These are phyloP conservation scores for Sus cebifrons DNA, from an alignment of 2,797 vertebrate genomes.

Conservation along the genomic window DNA sequence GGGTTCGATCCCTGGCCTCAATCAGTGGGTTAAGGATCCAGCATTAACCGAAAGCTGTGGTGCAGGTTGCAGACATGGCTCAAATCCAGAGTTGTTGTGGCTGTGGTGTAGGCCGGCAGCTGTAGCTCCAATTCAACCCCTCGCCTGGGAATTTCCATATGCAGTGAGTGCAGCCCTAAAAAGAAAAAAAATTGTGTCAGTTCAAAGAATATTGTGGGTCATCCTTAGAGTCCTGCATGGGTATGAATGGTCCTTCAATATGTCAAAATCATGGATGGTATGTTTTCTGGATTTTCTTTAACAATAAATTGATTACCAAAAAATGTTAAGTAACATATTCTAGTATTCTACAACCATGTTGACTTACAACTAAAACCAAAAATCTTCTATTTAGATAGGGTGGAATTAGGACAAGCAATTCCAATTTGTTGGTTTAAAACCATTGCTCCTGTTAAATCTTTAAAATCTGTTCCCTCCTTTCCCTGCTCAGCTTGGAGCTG, in stretches of 20 bases:
- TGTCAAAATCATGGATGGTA: conserved; percentile 69
- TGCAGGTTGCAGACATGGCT: no score
- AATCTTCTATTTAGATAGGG: conserved; percentile 49
- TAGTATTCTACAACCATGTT: conserved; percentile 62
- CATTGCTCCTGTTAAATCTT: background rate
- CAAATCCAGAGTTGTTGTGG: no score
- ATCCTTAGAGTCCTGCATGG: background rate
- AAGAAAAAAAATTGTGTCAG: background rate
- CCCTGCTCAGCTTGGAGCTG: background rate
- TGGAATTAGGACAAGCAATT: conserved; percentile 62
- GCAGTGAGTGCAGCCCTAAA: no score
- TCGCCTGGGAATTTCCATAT: no score
- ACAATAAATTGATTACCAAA: conserved; percentile 78
- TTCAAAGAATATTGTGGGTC: background rate
- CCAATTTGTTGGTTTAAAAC: conserved; percentile 79
- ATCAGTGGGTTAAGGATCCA: no score
- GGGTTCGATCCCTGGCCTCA: no score
- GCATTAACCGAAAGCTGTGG: no score
- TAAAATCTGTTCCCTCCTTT: conserved; percentile 48
- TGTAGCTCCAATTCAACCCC: no score
- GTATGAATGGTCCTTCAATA: conserved; percentile 45
- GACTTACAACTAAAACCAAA: conserved; percentile 83
- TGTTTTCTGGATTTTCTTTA: conserved; percentile 76
- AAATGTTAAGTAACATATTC: conserved; percentile 70
- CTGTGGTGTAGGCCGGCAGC: no score